These are phyloP conservation scores for Aphis gossypii DNA, from an alignment of 1,140 invertebrate species.

Conservation along the genomic window DNA sequence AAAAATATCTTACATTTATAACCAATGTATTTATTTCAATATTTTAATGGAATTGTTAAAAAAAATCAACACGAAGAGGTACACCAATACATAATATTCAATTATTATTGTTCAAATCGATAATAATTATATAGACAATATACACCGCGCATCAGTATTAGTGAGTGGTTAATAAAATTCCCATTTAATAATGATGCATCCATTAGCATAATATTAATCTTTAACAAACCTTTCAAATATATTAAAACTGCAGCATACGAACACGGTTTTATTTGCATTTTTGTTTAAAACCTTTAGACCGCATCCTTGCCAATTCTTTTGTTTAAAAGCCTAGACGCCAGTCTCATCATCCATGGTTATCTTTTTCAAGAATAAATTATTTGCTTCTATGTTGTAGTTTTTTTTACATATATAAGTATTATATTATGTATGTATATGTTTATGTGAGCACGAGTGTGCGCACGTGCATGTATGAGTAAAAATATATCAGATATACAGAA, in stretches of 20 bases:
- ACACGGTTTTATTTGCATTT: not conserved
- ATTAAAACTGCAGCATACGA: constrained; percentile 21
- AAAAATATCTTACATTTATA: not conserved
- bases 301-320: constrained; percentile 45
- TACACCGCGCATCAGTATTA: not conserved
- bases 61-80: not conserved
- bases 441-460: not conserved
- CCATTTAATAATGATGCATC: constrained; percentile 28
- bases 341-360: not conserved
- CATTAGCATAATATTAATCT: constrained; percentile 51
- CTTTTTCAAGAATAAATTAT: constrained; percentile 35
- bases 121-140: constrained; percentile 20
- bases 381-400: not conserved
- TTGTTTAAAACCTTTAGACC: constrained; percentile 45
- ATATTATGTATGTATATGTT: not conserved
- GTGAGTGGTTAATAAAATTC: not conserved
- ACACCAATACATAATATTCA: not conserved
- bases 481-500: constrained; percentile 1
- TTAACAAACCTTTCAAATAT: constrained; percentile 43
- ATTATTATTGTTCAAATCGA: not conserved
- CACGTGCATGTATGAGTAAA: not conserved
- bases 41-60: not conserved
- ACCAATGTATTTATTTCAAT: not conserved
- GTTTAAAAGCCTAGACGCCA: constrained; percentile 30
- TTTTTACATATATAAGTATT: not conserved